Evolutionary conservation across 1,140 invertebrate species (phyloP), one percentile per base, ranked within the genome.

Genomic region (Chymomyza costata): DNA sequence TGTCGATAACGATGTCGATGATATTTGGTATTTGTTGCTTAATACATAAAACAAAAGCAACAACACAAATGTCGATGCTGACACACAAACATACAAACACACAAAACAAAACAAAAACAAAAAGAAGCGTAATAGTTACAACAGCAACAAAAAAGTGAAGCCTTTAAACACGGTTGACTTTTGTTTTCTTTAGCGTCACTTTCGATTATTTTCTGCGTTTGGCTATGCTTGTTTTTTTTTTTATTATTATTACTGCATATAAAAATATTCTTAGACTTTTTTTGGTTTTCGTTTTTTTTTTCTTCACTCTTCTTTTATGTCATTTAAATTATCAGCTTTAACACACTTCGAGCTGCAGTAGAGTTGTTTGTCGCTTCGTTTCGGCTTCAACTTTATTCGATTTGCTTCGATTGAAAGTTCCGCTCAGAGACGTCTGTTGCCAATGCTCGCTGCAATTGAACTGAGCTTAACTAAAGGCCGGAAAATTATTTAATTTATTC

Each of bases 401-500:
- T 39, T 15, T 45, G 48, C 28, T 47, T 14, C 32, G 46, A 34
- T 47, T 21, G 11, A 59, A 46, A 41, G 30, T 32, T 13, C 18
- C 38, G 44, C 32, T 18, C 6, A n/a, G n/a, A 56, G 41, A 76
- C 76, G 70, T 81, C 74, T 54, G 70, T 61, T 61, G 56, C 43
- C 65, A 82, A 55, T 45, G 66, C 65, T 67, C 47, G 74, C 62
- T 65, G 68, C 76, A 67, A 82, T 82, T 76, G 70, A 81, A 81
- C 76, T 81, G 76, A 81, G 76, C 76, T 81, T 82, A 35, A 18
- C 65, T 63, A 67, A 53, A 49, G 51, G 58, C 62, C 63, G 70
- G 66, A 82, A 76, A 81, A 81, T 81, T 70, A 82, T 82, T 82
- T 60, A 82, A 82, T 81, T 18, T 21, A 16, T 28, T 81, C 63